Base-by-base conservation (phyloP, 2,113 vertebrate species). In the Oryzias javanicus region DNA sequence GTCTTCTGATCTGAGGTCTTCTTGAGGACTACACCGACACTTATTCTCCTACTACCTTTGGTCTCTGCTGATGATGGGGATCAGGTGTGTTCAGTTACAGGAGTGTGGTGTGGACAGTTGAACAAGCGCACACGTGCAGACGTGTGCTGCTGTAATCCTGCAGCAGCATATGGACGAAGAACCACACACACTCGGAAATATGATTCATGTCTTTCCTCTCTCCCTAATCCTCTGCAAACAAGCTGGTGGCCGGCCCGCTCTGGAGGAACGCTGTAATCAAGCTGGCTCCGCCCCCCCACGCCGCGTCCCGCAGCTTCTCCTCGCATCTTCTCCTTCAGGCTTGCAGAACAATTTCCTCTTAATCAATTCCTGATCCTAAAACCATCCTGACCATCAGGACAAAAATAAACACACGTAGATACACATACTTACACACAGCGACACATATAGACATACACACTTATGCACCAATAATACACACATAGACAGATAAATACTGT, bases 191-290 rank as follows among this genome's bases (percentile, higher is more conserved):
- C 78, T 86, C 90, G 87, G 75, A 86, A 90, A 90, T 89, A 90
- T 90, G 86, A 90, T 91, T 91, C 85, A 91, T 90, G 90, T 91
- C 82, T 91, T 89, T 89, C 79, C 61, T 24, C 71, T 48, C 78
- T 72, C 35, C 35, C 68, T 90, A 89, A 91, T 90, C 89, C 82
- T 53, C 42, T 10, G 27, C 71, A 69, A 87, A 88, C 88, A 89
- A 87, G 85, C 87, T 89, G 85, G 71, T 79, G 74, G 65, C 64
- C 60, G 53, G 71, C 70, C 84, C 81, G 82, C 76, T 83, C 59
- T 45, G 65, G 76, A 87, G 62, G 69, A 67, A 65, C 78, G 49
- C 72, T 79, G 84, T 88, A 87, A 88, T 91, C 83, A 86, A 57
- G 50, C 67, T 49, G 79, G 60, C 57, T 76, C 64, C 49, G 67